These are phyloP conservation scores for Athene cunicularia DNA, from an alignment of 2,113 vertebrate genomes.

Conservation along the genomic window DNA sequence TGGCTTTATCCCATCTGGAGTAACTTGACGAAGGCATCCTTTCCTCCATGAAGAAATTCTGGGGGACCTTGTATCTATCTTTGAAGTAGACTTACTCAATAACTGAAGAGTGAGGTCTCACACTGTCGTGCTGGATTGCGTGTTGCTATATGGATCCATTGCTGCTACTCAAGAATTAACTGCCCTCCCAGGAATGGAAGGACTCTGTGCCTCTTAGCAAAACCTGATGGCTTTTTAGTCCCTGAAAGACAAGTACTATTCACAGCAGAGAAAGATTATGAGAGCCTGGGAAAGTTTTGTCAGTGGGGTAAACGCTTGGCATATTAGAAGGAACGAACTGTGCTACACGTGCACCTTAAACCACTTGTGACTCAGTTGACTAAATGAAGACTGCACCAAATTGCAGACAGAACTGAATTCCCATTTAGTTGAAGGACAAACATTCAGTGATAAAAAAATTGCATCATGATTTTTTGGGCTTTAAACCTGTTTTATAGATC, in stretches of 20 bases:
- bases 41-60: background rate
- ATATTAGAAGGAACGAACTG: background rate
- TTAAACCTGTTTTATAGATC: background rate
- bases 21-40: background rate
- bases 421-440: background rate
- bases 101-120: background rate
- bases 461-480: background rate
- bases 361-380: background rate
- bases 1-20: background rate
- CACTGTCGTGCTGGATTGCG: rapidly evolving
- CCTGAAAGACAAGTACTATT: background rate
- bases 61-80: background rate
- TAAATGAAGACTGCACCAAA: background rate
- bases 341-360: rapidly evolving
- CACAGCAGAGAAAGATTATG: background rate
- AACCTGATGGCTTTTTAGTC: background rate
- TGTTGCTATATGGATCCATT: background rate
- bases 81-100: background rate
- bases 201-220: background rate
- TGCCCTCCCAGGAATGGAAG: background rate
- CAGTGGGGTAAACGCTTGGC: background rate
- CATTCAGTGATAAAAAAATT: background rate
- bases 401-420: background rate
- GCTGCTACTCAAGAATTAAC: background rate
- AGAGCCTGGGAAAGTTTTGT: background rate